Conservation (phyloP, 2,113 vertebrate species). For the Bubalus kerabau region DNA sequence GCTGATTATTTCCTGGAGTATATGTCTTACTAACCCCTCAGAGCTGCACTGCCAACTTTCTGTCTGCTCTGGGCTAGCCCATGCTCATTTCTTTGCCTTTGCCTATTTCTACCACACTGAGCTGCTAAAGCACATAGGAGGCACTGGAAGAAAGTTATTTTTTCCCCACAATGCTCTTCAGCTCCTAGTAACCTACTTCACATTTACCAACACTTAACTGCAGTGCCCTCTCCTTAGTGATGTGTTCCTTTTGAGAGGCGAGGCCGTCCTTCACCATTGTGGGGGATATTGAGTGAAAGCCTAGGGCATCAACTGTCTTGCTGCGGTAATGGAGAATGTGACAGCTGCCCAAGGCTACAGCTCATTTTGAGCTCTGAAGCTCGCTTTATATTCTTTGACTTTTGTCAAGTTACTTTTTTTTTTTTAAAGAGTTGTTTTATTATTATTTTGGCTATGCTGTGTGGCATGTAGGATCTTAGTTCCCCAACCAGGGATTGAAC, state of each 20-base stretch:
- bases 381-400: not conserved
- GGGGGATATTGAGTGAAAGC: not conserved
- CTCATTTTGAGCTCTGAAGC: not conserved
- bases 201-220: not conserved
- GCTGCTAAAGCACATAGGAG: not conserved
- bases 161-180: not conserved
- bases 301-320: too few species aligned
- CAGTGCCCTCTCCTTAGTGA: not conserved
- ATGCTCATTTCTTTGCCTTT: not conserved
- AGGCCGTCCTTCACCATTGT: not conserved
- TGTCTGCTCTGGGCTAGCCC: not conserved
- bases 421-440: not conserved
- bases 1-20: constrained; percentile 58
- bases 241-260: not conserved
- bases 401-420: not conserved
- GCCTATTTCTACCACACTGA: not conserved
- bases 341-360: not conserved
- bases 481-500: not conserved
- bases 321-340: not conserved
- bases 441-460: not conserved
- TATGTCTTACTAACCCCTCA: constrained; percentile 17
- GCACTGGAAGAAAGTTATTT: not conserved
- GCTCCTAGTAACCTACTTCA: not conserved
- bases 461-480: not conserved
- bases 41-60: not conserved